Conservation (phyloP, 1,140 invertebrate genomes). For the Coelopa frigida region DNA sequence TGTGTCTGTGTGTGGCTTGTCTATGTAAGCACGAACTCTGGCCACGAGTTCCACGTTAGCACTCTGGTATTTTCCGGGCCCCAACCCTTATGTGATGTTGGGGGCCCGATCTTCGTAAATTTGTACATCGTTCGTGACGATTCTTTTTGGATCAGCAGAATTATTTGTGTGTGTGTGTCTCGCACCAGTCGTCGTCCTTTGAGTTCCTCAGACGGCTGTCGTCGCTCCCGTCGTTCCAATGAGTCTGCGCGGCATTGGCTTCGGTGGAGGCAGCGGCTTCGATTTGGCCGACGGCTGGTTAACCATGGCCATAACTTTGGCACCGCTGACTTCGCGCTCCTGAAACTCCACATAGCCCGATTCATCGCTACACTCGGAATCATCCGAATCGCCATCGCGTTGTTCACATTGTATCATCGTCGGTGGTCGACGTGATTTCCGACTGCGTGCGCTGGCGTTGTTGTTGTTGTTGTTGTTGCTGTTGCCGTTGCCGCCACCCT, state of each 20-base stretch:
- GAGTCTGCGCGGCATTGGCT: constrained; percentile 33
- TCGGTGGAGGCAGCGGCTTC: constrained; percentile 33
- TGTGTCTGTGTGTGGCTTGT: no score
- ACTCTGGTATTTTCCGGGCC: no score
- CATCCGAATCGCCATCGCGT: constrained; percentile 25
- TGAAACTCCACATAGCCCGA: constrained; percentile 51
- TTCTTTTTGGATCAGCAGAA: no score
- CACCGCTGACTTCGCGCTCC: constrained; percentile 23
- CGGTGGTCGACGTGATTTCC: not conserved
- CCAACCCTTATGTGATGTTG: no score
- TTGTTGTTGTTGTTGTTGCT: not conserved
- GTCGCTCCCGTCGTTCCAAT: constrained; percentile 1
- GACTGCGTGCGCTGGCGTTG: not conserved
- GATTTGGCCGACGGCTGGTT: constrained; percentile 3
- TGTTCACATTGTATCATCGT: not conserved
- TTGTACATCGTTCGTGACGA: no score
- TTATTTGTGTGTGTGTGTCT: no score
- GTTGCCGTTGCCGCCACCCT: not conserved
- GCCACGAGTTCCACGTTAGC: no score
- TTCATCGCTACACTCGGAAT: constrained; percentile 48
- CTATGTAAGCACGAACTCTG: no score
- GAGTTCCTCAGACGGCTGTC: not conserved
- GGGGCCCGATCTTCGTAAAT: no score
- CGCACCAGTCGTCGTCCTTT: no score
- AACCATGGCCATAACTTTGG: constrained; percentile 9